Percentiles rank a stretch among this genome's conserved stretches.
phyloP scores from a whole-genome alignment of 2,888 invertebrate species.

The Polymixis lichenea region DNA sequence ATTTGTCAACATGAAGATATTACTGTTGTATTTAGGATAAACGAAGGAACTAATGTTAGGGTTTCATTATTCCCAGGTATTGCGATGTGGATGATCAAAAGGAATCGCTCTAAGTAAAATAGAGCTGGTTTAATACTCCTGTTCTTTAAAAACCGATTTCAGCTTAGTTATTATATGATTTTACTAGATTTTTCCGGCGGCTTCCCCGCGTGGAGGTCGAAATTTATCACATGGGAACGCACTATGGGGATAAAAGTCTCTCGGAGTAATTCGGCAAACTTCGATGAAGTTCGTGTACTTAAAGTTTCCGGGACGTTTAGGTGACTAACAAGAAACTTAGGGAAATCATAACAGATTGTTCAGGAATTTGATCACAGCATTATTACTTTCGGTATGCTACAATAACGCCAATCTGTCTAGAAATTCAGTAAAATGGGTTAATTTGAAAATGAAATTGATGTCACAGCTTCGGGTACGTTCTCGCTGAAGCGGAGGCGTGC shows the following conservation, averaged over 20 bases:
- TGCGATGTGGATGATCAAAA: background rate
- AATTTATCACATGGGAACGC: too few relatives aligned
- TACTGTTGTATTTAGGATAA: background rate
- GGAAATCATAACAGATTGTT: conserved; percentile 54
- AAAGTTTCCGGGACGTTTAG: conserved; percentile 52
- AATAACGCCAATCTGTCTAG: conserved; percentile 1
- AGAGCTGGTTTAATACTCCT: background rate
- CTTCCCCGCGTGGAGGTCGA: too few relatives aligned
- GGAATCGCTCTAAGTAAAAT: background rate
- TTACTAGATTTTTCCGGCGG: too few relatives aligned
- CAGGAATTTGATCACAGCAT: conserved; percentile 37
- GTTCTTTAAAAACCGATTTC: background rate
- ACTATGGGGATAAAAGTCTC: conserved; percentile 34
- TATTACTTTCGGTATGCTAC: conserved; percentile 2
- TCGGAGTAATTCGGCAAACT: conserved; percentile 66
- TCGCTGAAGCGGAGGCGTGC: too few relatives aligned
- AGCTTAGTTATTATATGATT: too few relatives aligned
- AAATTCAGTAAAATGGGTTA: conserved; percentile 9
- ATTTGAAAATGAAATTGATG: too few relatives aligned
- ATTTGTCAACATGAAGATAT: background rate
- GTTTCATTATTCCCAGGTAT: background rate
- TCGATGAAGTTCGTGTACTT: conserved; percentile 64
- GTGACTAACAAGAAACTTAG: conserved; percentile 56
- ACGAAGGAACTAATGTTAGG: background rate
- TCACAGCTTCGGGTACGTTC: too few relatives aligned